Conservation (phyloP, 2,113 vertebrate species). For the Bucco capensis region DNA sequence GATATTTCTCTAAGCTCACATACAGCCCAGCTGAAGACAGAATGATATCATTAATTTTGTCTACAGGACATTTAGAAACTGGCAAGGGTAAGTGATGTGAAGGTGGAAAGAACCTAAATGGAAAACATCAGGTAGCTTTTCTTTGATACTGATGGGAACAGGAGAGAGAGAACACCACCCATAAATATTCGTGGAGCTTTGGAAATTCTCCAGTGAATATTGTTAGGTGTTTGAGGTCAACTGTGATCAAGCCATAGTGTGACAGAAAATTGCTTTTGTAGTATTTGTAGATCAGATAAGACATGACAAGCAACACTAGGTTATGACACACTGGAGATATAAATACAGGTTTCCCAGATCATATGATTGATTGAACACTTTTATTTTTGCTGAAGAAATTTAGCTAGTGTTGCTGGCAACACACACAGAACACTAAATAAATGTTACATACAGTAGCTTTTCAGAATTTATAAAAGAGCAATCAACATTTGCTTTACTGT, state of each 20-base stretch:
- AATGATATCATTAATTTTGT: background rate
- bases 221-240: constrained; percentile 62
- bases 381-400: constrained; percentile 47
- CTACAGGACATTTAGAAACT: background rate
- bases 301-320: constrained; percentile 65
- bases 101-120: background rate
- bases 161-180: background rate
- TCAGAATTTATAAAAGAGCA: constrained; percentile 68
- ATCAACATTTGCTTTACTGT: constrained; percentile 68
- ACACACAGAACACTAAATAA: constrained; percentile 54
- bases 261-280: constrained; percentile 67
- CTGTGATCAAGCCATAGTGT: constrained; percentile 43
- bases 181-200: constrained; percentile 2
- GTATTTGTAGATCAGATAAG: constrained; percentile 71
- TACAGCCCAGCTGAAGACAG: background rate
- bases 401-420: constrained; percentile 54
- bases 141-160: background rate
- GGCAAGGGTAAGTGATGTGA: background rate
- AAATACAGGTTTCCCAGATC: constrained; percentile 27
- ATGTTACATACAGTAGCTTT: constrained; percentile 49
- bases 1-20: background rate
- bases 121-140: background rate
- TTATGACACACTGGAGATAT: constrained; percentile 53
- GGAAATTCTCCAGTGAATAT: constrained; percentile 42
- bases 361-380: constrained; percentile 23